Evolutionary conservation across 2,888 invertebrate species (phyloP).

Genomic region (Halictus ligatus): DNA sequence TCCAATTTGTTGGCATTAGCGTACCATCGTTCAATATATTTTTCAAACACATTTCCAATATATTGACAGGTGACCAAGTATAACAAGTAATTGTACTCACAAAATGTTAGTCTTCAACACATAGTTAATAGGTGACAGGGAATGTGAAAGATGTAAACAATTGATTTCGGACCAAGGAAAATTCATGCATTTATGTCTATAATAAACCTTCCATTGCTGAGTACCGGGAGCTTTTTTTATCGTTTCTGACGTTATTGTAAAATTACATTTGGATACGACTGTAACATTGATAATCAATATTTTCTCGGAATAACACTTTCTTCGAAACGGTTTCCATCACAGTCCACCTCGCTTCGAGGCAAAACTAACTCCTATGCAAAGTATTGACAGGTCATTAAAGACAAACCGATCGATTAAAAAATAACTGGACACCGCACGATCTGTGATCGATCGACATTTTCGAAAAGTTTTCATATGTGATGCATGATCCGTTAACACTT

Average conservation of each 20-base stretch:
- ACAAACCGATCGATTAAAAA: constrained; percentile 23
- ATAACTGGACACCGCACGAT: neutral
- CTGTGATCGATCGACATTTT: constrained; percentile 35
- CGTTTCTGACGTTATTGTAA: too few relatives aligned
- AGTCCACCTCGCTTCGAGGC: neutral
- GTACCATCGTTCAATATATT: neutral
- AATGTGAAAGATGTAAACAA: neutral
- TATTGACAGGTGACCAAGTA: neutral
- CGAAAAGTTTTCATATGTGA: constrained; percentile 14
- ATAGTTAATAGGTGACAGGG: too few relatives aligned
- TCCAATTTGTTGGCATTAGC: neutral
- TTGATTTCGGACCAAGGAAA: neutral
- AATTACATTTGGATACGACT: neutral
- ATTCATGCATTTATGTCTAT: too few relatives aligned
- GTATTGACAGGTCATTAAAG: neutral
- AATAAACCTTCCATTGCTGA: neutral
- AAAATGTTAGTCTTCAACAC: neutral
- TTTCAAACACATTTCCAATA: neutral
- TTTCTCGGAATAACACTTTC: neutral
- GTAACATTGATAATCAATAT: neutral
- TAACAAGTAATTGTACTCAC: neutral
- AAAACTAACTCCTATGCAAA: neutral
- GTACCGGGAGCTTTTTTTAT: too few relatives aligned
- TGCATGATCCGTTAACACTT: constrained; percentile 10
- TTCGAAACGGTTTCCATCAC: neutral